Evolutionary conservation across 2,888 invertebrate species (phyloP).

Genomic region (Lepidocyrtoides sp.): DNA sequence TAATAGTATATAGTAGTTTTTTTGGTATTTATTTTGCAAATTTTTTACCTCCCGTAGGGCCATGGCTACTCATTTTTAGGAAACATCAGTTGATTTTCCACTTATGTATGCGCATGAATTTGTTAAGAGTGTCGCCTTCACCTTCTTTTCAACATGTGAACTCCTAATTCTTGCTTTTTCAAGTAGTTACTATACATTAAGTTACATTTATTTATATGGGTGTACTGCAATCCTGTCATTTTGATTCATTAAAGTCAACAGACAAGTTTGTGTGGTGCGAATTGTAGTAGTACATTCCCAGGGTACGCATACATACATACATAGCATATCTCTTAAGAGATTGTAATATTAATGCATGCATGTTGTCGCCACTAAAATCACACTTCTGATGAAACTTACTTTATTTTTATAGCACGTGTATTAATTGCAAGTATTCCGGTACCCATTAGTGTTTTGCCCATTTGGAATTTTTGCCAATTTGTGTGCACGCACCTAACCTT

Average conservation of each 20-base stretch:
- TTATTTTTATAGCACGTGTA: slow-evolving; percentile 46
- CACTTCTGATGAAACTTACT: neutral
- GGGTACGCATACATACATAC: neutral
- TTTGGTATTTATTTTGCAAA: slow-evolving; percentile 59
- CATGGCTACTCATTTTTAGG: slow-evolving; percentile 75
- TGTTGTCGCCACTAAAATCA: slow-evolving; percentile 39
- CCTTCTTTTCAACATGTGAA: slow-evolving; percentile 59
- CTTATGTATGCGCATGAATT: slow-evolving; percentile 61
- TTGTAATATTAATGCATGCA: neutral
- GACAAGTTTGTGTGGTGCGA: neutral
- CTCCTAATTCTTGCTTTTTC: slow-evolving; percentile 31
- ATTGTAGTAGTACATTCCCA: slow-evolving; percentile 5
- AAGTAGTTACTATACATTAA: neutral
- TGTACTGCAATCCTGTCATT: slow-evolving; percentile 32
- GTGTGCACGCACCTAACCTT: neutral
- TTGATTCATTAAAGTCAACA: slow-evolving; percentile 37
- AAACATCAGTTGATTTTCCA: slow-evolving; percentile 67
- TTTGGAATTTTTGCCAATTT: neutral
- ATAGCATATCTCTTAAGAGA: too few relatives aligned
- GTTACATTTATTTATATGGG: slow-evolving; percentile 28
- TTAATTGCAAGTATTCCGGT: slow-evolving; percentile 35
- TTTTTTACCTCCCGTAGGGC: slow-evolving; percentile 69
- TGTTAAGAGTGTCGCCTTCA: slow-evolving; percentile 54
- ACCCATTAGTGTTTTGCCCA: neutral
- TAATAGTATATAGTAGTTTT: neutral